Base-by-base conservation (phyloP, 2,888 invertebrate genomes). In the Acrocyrtus sp. region DNA sequence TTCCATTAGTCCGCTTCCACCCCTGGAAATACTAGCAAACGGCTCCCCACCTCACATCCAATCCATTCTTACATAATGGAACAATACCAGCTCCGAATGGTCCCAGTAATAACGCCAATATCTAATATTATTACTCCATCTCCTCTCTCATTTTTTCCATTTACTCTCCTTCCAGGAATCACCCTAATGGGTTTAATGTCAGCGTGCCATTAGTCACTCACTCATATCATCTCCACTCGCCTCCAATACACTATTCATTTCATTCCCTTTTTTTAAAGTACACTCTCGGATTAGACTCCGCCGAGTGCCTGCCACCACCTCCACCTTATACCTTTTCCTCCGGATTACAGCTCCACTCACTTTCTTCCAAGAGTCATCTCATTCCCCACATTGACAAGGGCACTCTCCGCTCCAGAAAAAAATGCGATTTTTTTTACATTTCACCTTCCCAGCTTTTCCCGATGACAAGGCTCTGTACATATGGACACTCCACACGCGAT, bases 141-240 rank as follows among this genome's bases (percentile, higher is more conserved):
- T 34, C 48, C 53, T 45, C 24, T 50, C 34, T n/a, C n/a, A n/a
- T n/a, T n/a, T n/a, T n/a, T 8, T 8, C 12, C 5, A 34, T 34
- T 12, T 56, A 39, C 19, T 34, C 54, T 8, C 34, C 21, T 43
- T 17, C 43, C 15, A 60, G 56, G 56, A 65, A 70, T 54, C 57
- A 24, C 66, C 61, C 53, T 73, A 73, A 73, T 73, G 73, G 73
- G 43, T 56, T 67, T 73, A 73, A 73, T 73, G 73, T 67, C 73
- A 73, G 67, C 73, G 66, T 54, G 58, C 73, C 67, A 73, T 73
- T 73, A 73, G 73, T 62, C 67, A 47, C 50, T 43, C 29, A 1
- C 34, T 34, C 34, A 12, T 34, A 34, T 34, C 34, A 34, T 34
- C 12, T 34, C 34, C 34, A 5, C 34, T n/a, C n/a, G n/a, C n/a